Evolutionary conservation across 1,140 invertebrate species (phyloP), one percentile per base, ranked within the genome.

Genomic region (Brachionus calyciflorus): DNA sequence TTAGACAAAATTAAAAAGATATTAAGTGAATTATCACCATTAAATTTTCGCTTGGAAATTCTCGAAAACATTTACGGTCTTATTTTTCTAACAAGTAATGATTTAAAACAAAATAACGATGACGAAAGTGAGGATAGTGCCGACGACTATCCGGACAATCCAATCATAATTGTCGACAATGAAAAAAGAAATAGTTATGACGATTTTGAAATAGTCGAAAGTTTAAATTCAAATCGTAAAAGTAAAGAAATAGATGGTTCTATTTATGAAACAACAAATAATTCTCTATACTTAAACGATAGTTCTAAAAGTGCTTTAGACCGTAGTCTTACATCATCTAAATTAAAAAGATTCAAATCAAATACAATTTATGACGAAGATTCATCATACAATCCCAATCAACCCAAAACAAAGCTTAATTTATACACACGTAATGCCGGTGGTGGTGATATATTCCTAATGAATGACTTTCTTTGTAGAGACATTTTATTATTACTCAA

Each of bases 31-130:
- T 78, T 86, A 17, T 81, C 81, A 48, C 84, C 85, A 5, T 69
- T 86, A 53, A 79, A 81, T 17, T 85, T 82, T 73, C 78, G 85
- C 10, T 78, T 86, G 2, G 86, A 87, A 79, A 81, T 86, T 10
- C 57, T 86, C 73, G 85, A 87, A 79, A 83, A 86, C 81, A 80
- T 87, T 5, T 87, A 84, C 79, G 82, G 84, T 24, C 76, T 86
- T 40, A 78, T 87, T 26, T 86, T 86, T 81, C 76, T 83, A 6
- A 83, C 79, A 40, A 79, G 82, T 70, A 81, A 81, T 69, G 81
- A 84, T 76, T 77, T 85, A 55, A 44, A 44, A 3, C 24, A 26
- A 44, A 46, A 3, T 14, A 19, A 17, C 9, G 2, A 44, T 14
- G 60, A 63, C 7, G 57, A 65, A 63, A 40, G 33, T 12, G 60